Conservation (phyloP, 2,113 vertebrate genomes). For the Irena cyanogastra region DNA sequence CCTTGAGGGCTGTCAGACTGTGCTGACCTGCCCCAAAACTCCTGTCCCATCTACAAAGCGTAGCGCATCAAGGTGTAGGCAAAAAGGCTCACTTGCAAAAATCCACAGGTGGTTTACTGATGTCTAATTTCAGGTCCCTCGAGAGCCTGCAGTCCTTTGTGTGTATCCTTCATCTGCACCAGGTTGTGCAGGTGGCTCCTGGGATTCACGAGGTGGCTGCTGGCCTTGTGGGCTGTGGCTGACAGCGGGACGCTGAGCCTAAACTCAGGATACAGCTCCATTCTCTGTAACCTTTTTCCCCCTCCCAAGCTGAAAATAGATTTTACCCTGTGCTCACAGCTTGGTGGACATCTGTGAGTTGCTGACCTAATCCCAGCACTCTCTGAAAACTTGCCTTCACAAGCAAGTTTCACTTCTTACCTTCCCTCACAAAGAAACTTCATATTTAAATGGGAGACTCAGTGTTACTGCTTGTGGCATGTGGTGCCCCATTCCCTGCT, state of each 20-base stretch:
- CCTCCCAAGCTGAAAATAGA: neutral
- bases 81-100: neutral
- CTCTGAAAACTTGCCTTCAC: neutral
- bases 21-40: neutral
- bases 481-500: neutral
- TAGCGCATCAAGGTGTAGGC: neutral
- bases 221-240: neutral
- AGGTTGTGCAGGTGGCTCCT: neutral
- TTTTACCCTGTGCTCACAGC: neutral
- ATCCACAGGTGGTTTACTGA: neutral
- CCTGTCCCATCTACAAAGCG: neutral
- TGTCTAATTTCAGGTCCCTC: neutral
- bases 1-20: neutral
- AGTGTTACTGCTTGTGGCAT: rapidly evolving
- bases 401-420: constrained; percentile 26
- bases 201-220: rapidly evolving
- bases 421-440: neutral
- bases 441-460: neutral
- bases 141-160: neutral
- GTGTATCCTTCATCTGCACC: rapidly evolving
- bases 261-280: rapidly evolving
- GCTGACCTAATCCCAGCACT: neutral
- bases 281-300: neutral
- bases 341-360: neutral
- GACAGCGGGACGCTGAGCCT: neutral